These are phyloP conservation scores for Drosophila anomelani DNA, from an alignment of 2,888 invertebrate species.

Conservation along the genomic window DNA sequence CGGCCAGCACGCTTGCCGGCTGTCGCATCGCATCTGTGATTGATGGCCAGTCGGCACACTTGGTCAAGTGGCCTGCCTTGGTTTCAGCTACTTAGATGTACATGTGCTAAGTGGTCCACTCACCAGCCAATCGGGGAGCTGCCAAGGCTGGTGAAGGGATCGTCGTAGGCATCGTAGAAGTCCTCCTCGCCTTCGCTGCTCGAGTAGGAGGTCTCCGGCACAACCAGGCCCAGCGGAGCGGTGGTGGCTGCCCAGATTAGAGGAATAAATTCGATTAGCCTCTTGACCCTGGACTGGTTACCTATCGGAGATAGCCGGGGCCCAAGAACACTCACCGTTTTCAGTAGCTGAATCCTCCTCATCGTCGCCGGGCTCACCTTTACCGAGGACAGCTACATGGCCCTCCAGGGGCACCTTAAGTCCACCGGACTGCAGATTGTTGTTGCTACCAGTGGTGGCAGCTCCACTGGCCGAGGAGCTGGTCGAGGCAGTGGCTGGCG, in stretches of 20 bases:
- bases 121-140: slow-evolving; percentile 84
- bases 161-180: slow-evolving; percentile 96
- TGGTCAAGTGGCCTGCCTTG: slow-evolving; percentile 18
- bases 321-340: slow-evolving; percentile 73
- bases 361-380: slow-evolving; percentile 69
- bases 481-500: slow-evolving; percentile 77
- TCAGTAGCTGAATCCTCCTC: slow-evolving; percentile 81
- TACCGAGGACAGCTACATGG: slow-evolving; percentile 36
- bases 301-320: background rate
- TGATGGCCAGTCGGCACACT: slow-evolving; percentile 28
- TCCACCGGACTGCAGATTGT: slow-evolving; percentile 25
- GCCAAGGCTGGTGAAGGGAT: slow-evolving; percentile 85
- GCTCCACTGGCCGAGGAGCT: slow-evolving; percentile 46
- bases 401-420: slow-evolving; percentile 30
- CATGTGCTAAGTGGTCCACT: slow-evolving; percentile 66
- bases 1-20: slow-evolving; percentile 27
- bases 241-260: slow-evolving; percentile 73
- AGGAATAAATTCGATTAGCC: slow-evolving; percentile 19
- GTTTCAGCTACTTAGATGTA: slow-evolving; percentile 16
- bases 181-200: slow-evolving; percentile 98
- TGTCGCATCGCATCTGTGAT: slow-evolving; percentile 30
- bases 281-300: slow-evolving; percentile 34
- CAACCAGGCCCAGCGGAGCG: slow-evolving; percentile 85
- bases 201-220: slow-evolving; percentile 98
- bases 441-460: slow-evolving; percentile 25